Percentiles rank a stretch among this genome's conserved stretches.
phyloP scores from a whole-genome alignment of 2,113 vertebrate genomes.

The Clarias gariepinus region DNA sequence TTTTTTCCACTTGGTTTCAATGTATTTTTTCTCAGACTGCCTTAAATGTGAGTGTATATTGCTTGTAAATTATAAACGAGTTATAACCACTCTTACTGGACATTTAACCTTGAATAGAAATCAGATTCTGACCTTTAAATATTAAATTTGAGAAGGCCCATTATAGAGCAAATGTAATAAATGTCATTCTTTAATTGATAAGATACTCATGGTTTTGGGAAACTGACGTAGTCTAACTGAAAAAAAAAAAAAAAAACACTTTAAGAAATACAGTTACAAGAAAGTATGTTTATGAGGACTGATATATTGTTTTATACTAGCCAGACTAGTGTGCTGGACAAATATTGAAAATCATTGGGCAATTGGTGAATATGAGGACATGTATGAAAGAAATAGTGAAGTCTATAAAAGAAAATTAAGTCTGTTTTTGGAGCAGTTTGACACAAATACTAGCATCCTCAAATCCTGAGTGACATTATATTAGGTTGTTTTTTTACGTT shows the following conservation, averaged over 20 bases:
- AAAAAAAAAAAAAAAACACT: neutral
- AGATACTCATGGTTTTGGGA: neutral
- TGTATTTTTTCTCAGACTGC: too few relatives aligned
- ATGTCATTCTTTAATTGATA: neutral
- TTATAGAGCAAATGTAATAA: neutral
- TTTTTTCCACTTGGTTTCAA: too few relatives aligned
- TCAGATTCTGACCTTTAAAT: too few relatives aligned
- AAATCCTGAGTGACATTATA: neutral
- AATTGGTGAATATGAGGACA: neutral
- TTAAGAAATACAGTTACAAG: neutral
- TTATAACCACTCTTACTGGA: too few relatives aligned
- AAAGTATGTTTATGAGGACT: neutral
- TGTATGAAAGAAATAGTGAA: neutral
- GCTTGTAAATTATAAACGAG: too few relatives aligned
- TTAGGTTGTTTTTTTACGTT: conserved; percentile 20
- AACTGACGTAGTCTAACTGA: neutral
- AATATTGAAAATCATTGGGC: neutral
- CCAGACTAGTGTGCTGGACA: neutral
- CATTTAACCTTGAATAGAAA: too few relatives aligned
- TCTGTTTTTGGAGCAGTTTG: neutral
- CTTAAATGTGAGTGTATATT: too few relatives aligned
- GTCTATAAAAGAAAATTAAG: too few relatives aligned
- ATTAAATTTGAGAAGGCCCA: too few relatives aligned
- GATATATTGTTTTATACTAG: neutral
- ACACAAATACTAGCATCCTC: neutral